Conservation (phyloP, 2,888 invertebrate genomes). For the Epinotia nisella region DNA sequence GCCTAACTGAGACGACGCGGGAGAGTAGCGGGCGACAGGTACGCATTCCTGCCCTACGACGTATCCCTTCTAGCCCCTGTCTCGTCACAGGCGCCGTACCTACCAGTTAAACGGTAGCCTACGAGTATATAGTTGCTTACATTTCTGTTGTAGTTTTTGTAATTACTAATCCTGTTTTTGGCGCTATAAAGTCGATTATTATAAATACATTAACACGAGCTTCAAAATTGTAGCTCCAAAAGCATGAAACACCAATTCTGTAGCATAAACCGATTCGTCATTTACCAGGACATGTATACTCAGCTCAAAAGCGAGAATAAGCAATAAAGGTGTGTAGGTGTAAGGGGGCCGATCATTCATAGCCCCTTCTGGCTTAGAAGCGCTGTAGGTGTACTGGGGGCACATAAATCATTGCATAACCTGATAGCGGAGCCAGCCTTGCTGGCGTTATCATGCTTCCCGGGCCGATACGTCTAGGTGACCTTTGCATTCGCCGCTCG, state of each 20-base stretch:
- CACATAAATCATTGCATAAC: constrained; percentile 60
- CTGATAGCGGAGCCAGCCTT: constrained; percentile 63
- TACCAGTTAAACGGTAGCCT: no score
- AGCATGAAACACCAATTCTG: not conserved
- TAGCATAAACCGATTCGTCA: not conserved
- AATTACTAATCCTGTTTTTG: no score
- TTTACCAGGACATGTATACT: not conserved
- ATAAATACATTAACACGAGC: not conserved
- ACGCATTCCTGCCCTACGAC: no score
- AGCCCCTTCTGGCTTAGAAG: not conserved
- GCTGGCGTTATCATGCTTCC: constrained; percentile 77
- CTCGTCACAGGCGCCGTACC: no score
- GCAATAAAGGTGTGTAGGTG: not conserved
- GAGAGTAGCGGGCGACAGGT: no score
- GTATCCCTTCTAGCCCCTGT: no score
- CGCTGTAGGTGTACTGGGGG: not conserved
- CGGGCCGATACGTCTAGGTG: constrained; percentile 74
- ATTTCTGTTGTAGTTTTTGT: no score
- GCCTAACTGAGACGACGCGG: no score
- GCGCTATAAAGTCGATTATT: no score
- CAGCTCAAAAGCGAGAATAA: not conserved
- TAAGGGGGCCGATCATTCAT: constrained; percentile 6
- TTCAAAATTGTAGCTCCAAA: not conserved
- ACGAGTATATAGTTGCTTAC: no score
- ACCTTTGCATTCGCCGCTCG: constrained; percentile 74